Base-by-base conservation (phyloP, 2,797 vertebrate genomes). In the Tapera naevia region DNA sequence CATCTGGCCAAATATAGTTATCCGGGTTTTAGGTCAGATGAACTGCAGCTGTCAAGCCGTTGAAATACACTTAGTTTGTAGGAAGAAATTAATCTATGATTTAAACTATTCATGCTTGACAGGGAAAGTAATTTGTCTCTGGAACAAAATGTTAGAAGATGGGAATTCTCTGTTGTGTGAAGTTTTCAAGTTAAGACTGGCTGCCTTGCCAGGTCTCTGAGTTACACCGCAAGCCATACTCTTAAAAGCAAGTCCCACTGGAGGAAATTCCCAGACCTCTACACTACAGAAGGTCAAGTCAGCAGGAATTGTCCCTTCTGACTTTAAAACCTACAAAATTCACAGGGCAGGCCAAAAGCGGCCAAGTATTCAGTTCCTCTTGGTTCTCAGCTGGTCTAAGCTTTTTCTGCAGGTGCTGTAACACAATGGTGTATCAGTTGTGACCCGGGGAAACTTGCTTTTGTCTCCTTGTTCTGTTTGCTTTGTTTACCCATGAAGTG, bases 41-140 rank as follows among this genome's bases (percentile, higher is more conserved):
- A 91, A 82, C 48, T 85, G 39, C 43, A 72, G 39, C 51, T 86
- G 86, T 78, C 88, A 92, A 85, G 18, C 22, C 70, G 54, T 48
- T 94, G 88, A 95, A 93, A 70, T 91, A 90, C 13, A 58, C 35
- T 91, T 69, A 65, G 17, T 91, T 73, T 92, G 78, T 80, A 91
- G 91, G 86, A 96, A 95, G 86, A 94, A 92, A 89, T 93, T 93
- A 90, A 91, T 95, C 80, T 75, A 43, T 33, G n/a, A 71, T 76
- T 94, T 69, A 80, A 91, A 48, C 51, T 81, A 87, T 92, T 92
- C 46, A 30, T 66, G 19, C 67, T 94, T 94, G 81, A 92, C 91
- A 91, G 15, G n/a, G 30, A 61, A 56, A 73, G 51, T 69, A 92
- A 82, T 84, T 93, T 92, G 62, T 86, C 32, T 8, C 66, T 75